Conservation (phyloP, 2,888 invertebrate species). For the Eupithecia subumbrata region DNA sequence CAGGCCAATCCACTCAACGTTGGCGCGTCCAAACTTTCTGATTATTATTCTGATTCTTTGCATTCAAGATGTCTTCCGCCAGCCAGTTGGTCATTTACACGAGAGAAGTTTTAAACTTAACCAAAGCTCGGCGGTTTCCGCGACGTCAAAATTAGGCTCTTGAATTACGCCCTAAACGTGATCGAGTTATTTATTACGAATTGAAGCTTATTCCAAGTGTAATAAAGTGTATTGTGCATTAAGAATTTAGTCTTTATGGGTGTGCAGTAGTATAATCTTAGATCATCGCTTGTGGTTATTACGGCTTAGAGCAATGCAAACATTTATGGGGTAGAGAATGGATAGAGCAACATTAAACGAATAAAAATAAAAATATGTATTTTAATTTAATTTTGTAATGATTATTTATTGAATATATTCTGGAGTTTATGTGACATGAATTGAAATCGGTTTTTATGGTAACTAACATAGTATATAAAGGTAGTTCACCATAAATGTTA, state of each 20-base stretch:
- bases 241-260: neutral
- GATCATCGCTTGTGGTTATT: neutral
- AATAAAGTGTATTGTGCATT: slow-evolving; percentile 5
- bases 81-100: slow-evolving; percentile 9
- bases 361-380: no score
- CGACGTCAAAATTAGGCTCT: slow-evolving; percentile 52
- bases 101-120: slow-evolving; percentile 53
- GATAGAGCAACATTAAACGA: neutral
- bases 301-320: neutral
- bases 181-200: slow-evolving; percentile 15
- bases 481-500: no score
- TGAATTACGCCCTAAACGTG: slow-evolving; percentile 43
- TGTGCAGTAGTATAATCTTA: neutral
- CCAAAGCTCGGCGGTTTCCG: slow-evolving; percentile 45
- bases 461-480: no score
- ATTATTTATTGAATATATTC: no score
- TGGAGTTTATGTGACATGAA: no score
- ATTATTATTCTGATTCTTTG: neutral
- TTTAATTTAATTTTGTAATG: no score
- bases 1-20: no score
- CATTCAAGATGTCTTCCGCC: neutral
- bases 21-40: neutral
- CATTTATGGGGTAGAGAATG: neutral
- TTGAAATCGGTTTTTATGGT: no score
- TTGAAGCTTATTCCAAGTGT: slow-evolving; percentile 6